Evolutionary conservation across 2,113 vertebrate species (phyloP).

Genomic region (Phylloscopus trochilus): DNA sequence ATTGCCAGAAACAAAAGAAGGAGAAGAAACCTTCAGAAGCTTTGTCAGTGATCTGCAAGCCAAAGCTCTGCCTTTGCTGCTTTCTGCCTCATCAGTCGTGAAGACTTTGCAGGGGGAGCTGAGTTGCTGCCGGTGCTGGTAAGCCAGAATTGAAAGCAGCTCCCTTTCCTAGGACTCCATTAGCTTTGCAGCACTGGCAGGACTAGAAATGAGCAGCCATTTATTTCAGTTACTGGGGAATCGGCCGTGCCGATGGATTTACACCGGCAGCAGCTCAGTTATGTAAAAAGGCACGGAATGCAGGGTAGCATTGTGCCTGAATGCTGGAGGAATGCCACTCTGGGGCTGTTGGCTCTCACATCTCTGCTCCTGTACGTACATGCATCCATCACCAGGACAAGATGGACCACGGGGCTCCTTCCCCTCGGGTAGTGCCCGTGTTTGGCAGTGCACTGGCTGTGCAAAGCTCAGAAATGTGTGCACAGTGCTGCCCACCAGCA

Average conservation of each 20-base stretch:
- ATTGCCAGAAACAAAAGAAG: not conserved
- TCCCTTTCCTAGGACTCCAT: not conserved
- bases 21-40: not conserved
- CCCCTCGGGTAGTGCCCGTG: fast-evolving
- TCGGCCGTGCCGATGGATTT: not conserved
- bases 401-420: not conserved
- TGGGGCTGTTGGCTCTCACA: not conserved
- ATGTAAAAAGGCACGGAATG: not conserved
- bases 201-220: not conserved
- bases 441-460: not conserved
- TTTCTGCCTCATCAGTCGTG: not conserved
- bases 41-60: not conserved
- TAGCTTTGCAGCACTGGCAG: not conserved
- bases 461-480: not conserved
- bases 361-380: fast-evolving
- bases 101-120: not conserved
- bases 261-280: not conserved
- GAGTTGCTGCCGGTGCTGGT: not conserved
- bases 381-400: not conserved
- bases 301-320: not conserved
- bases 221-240: constrained; percentile 2
- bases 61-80: not conserved
- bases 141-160: not conserved
- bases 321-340: not conserved
- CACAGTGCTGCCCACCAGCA: not conserved